Percentiles rank a stretch among this genome's conserved stretches.
phyloP scores from a whole-genome alignment of 2,113 vertebrate genomes.

The Caranx ignobilis region DNA sequence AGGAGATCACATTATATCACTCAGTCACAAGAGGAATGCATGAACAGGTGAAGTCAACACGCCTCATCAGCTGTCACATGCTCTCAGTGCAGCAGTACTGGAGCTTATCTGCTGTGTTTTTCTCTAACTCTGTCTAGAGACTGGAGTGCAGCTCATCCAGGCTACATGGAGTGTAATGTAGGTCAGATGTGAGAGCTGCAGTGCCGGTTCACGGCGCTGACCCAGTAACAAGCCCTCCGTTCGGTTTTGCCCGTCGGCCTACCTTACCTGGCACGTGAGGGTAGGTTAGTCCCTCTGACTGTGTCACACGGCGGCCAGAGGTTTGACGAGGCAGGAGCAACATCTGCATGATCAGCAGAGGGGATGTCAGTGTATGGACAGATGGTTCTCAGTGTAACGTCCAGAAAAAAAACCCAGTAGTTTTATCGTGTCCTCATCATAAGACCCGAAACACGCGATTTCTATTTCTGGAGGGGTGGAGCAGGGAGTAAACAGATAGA shows the following conservation, averaged over 20 bases:
- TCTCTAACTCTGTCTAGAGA: slow-evolving; percentile 32
- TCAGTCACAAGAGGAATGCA: background rate
- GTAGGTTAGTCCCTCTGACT: slow-evolving; percentile 46
- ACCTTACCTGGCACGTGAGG: slow-evolving; percentile 59
- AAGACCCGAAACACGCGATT: background rate
- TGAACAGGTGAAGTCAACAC: background rate
- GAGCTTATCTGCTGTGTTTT: slow-evolving; percentile 21
- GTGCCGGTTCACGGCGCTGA: slow-evolving; percentile 54
- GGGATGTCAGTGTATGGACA: slow-evolving; percentile 21
- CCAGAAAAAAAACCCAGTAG: background rate
- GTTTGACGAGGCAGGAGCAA: slow-evolving; percentile 10
- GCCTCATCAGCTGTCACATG: background rate
- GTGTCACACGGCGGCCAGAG: slow-evolving; percentile 35
- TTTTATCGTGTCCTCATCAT: slow-evolving; percentile 13
- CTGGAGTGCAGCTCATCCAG: slow-evolving; percentile 34
- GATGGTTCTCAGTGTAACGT: slow-evolving; percentile 34
- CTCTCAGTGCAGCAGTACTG: background rate
- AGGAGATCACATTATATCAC: background rate
- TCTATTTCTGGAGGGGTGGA: background rate
- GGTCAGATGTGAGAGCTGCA: slow-evolving; percentile 66
- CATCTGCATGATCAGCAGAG: slow-evolving; percentile 43
- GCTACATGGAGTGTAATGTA: slow-evolving; percentile 59
- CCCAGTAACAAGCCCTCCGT: slow-evolving; percentile 59
- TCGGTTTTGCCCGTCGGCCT: slow-evolving; percentile 48
- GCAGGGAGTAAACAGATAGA: background rate